Evolutionary conservation across 1,140 invertebrate genomes (phyloP).

Genomic region (Cotesia chilonis): DNA sequence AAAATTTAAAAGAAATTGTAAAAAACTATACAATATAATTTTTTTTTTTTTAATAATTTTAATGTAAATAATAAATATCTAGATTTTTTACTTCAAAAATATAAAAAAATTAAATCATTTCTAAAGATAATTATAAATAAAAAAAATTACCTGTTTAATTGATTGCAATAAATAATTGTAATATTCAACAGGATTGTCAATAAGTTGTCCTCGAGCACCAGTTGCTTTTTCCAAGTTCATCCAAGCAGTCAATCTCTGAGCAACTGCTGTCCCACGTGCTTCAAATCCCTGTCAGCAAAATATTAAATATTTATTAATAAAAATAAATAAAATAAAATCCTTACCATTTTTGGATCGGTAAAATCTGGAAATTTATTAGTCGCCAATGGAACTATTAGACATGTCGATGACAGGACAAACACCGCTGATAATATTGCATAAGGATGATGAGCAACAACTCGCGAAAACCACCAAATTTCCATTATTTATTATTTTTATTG

Average conservation of each 20-base stretch:
- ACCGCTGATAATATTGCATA: conserved; percentile 76
- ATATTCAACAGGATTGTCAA: conserved; percentile 77
- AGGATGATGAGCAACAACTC: conserved; percentile 78
- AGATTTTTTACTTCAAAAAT: conserved; percentile 6
- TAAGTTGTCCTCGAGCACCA: conserved; percentile 72
- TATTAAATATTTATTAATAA: conserved; percentile 34
- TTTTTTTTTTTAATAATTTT: too few species aligned
- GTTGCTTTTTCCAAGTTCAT: conserved; percentile 82
- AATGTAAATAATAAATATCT: too few species aligned
- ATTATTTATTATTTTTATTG: conserved; percentile 35
- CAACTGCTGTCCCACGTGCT: conserved; percentile 83
- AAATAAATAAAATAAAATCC: conserved; percentile 43
- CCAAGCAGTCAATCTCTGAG: conserved; percentile 82
- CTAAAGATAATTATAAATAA: not conserved
- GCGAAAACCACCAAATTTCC: conserved; percentile 67
- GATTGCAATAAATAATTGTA: conserved; percentile 53
- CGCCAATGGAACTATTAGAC: conserved; percentile 76
- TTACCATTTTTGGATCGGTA: conserved; percentile 77
- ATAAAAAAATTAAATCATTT: conserved; percentile 3
- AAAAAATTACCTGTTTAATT: conserved; percentile 43
- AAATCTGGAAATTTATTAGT: conserved; percentile 78
- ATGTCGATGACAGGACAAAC: conserved; percentile 73
- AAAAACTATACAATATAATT: too few species aligned
- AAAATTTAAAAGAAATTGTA: too few species aligned
- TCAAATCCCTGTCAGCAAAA: conserved; percentile 78